Conservation (phyloP, 1,140 invertebrate genomes). For the Elymnias hypermnestra region DNA sequence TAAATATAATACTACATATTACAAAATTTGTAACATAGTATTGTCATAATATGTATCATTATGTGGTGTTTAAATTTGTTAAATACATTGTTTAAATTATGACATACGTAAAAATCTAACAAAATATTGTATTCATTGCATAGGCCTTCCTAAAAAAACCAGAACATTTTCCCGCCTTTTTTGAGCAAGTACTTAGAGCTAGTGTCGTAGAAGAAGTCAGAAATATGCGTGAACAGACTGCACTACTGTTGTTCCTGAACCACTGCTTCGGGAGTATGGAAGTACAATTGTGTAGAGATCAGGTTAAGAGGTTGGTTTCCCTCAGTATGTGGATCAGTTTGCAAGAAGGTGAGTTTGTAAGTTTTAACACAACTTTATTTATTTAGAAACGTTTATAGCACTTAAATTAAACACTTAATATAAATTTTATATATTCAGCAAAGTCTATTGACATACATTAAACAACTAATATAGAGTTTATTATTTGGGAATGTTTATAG, state of each 20-base stretch:
- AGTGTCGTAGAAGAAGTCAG: slow-evolving; percentile 78
- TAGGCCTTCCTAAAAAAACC: slow-evolving; percentile 89
- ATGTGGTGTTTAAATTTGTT: neutral
- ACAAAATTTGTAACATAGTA: no score
- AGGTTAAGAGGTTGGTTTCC: slow-evolving; percentile 94
- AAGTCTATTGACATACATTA: no score
- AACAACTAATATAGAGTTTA: no score
- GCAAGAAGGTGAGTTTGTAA: slow-evolving; percentile 84
- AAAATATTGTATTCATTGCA: slow-evolving; percentile 22
- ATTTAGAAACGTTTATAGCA: no score
- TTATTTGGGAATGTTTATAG: no score
- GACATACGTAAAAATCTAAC: neutral
- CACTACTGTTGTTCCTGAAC: slow-evolving; percentile 93
- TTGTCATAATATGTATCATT: no score
- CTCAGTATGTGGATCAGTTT: slow-evolving; percentile 96
- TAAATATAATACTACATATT: no score
- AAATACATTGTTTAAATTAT: neutral
- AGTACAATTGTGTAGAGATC: slow-evolving; percentile 92
- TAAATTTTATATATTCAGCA: no score
- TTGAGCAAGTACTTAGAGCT: slow-evolving; percentile 87
- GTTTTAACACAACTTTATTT: no score
- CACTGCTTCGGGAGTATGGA: slow-evolving; percentile 99
- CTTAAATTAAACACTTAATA: no score
- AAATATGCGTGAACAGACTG: slow-evolving; percentile 89
- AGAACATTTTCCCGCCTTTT: slow-evolving; percentile 91